Base-by-base conservation (phyloP, 2,797 vertebrate species). In the Vultur gryphus region DNA sequence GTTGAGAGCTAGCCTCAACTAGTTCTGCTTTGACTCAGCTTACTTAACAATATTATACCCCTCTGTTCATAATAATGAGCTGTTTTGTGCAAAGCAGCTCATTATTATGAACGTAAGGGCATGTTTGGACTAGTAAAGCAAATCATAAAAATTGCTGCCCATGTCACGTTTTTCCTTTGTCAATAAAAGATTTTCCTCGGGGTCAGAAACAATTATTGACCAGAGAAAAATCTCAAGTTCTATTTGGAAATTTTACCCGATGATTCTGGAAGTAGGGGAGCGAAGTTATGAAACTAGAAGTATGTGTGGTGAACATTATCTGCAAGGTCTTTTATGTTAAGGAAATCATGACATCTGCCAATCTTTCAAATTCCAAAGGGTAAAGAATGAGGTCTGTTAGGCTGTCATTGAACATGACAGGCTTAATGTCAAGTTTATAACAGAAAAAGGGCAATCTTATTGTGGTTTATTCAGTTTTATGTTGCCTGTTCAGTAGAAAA, bases 361-460 rank as follows among this genome's bases (percentile, higher is more conserved):
- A 98, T 98, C 99, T 99, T 99, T 98, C 98, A 98, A 98, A 98
- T 98, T 99, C 98, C 99, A 99, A 99, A 99, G 98, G 99, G 99
- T 99, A 99, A 99, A 98, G 98, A 99, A 98, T 98, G 98, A 98
- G 98, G 98, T 98, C 99, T 99, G 98, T 99, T 99, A 99, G 97
- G 99, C 99, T 99, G 99, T 99, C 99, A 99, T 99, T 98, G 98
- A 99, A 99, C 99, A 99, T 99, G 99, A 99, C 99, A 99, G 99
- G 99, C 99, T 99, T 99, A 99, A 99, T 99, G 99, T 99, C 99
- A 99, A 99, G 98, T 99, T 99, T 99, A 99, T 99, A 99, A 99
- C 98, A 99, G 98, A 98, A 98, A 98, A 98, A 99, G 99, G 99
- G 98, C 98, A 98, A 98, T 98, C 99, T 99, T 99, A 99, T 98